Percentiles rank a stretch among this genome's conserved stretches.
phyloP scores from a whole-genome alignment of 2,113 vertebrate species.

The Dryoscopus gambensis region DNA sequence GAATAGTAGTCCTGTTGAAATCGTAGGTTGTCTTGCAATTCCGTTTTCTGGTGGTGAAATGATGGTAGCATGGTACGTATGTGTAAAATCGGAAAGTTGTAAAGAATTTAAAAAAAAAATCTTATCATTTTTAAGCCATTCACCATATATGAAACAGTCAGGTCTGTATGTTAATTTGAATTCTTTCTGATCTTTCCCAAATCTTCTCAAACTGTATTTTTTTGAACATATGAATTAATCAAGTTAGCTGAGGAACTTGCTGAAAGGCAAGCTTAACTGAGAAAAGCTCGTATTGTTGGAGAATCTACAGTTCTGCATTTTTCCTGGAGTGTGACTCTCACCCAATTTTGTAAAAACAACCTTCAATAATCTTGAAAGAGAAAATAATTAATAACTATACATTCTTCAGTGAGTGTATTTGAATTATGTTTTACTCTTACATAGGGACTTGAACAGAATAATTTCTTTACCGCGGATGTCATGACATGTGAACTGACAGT shows the following conservation, averaged over 20 bases:
- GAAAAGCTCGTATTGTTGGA: neutral
- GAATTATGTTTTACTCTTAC: neutral
- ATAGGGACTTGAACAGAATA: neutral
- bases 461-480: neutral
- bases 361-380: neutral
- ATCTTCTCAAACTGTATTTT: neutral
- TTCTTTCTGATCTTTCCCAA: neutral
- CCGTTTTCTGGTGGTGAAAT: fast-evolving
- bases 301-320: neutral
- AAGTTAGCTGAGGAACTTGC: neutral
- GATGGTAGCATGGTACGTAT: neutral
- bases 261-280: neutral
- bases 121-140: neutral
- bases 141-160: neutral
- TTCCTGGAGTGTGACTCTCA: neutral
- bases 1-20: neutral
- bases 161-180: neutral
- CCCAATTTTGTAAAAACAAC: neutral
- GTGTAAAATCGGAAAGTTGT: neutral
- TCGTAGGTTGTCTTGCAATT: neutral
- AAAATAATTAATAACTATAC: neutral
- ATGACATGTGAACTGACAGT: neutral
- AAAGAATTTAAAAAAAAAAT: neutral
- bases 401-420: neutral
- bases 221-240: fast-evolving